These are phyloP conservation scores for Coturnix japonica DNA, from an alignment of 2,113 vertebrate genomes.

Conservation along the genomic window DNA sequence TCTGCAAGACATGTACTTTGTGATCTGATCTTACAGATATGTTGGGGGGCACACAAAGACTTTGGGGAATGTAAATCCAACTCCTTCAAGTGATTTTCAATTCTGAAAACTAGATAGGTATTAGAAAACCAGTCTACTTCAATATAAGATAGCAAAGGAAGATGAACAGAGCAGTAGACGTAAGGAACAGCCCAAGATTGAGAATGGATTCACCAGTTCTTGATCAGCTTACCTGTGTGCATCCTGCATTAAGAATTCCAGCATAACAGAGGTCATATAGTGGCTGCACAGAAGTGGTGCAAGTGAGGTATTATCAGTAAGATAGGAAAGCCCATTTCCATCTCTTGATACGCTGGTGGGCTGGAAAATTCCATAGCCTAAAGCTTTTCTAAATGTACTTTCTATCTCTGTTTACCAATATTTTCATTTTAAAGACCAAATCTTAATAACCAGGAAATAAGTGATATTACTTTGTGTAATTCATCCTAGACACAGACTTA, in stretches of 20 bases:
- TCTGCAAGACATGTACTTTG: neutral
- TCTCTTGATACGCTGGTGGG: neutral
- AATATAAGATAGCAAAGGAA: neutral
- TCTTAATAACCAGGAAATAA: neutral
- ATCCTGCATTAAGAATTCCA: neutral
- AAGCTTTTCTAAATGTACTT: neutral
- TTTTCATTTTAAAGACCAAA: neutral
- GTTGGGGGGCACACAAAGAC: rapidly evolving
- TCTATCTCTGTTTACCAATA: neutral
- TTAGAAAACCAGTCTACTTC: neutral
- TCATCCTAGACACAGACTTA: neutral
- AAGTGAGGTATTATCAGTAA: neutral
- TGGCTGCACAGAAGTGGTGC: neutral
- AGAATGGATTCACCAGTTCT: neutral
- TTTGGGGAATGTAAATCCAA: neutral
- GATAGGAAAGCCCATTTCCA: neutral
- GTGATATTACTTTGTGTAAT: neutral
- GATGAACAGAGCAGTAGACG: neutral
- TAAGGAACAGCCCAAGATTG: neutral
- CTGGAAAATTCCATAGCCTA: neutral
- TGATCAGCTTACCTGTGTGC: neutral
- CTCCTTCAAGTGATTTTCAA: neutral
- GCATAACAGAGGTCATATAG: rapidly evolving
- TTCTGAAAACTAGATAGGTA: neutral
- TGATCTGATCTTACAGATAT: neutral